Base-by-base conservation (phyloP, 1,140 invertebrate species). In the Parasteatoda tepidariorum region DNA sequence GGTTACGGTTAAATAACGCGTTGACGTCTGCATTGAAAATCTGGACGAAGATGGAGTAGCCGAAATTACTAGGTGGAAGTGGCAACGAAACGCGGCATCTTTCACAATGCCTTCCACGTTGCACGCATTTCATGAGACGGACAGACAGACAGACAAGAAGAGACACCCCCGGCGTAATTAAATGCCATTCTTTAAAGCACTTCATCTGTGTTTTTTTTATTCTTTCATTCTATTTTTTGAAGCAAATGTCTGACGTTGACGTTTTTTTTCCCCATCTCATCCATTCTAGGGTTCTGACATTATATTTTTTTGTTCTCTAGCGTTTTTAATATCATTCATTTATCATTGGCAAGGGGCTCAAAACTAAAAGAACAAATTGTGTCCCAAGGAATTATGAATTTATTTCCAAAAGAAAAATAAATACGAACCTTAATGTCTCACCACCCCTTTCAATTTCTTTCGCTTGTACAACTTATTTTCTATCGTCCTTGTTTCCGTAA, bases 101-200 rank as follows among this genome's bases (percentile, higher is more conserved):
- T 71, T 82, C 48, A 82, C 78, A 82, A 82, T 28, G 61, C 54
- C 54, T 64, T n/a, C n/a, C 62, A 67, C 62, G 64, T n/a, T 68
- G 64, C 76, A 38, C 66, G 59, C 76, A 67, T 38, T 79, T 67
- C 38, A 31, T 28, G 18, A 70, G 57, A 70, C n/a, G 62, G 67
- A 79, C 76, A 79, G 78, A 82, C 78, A 71, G 78, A 82, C 67
- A 54, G 78, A 82, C 67, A 82, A 24, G 66, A 82, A 26, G 67
- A 71, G 78, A 82, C 78, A 82, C 78, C 78, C 67, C 66, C 13
- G 78, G 54, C 78, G 78, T 82, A 82, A 82, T 82, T 82, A 82
- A 82, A 82, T 82, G 78, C 78, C 78, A 82, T 64, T 82, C 78
- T 82, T 38, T 22, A 79, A 68, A 55, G 34, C 15, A n/a, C n/a